phyloP scores from a whole-genome alignment of 2,113 vertebrate species.

The Lepisosteus oculatus region DNA sequence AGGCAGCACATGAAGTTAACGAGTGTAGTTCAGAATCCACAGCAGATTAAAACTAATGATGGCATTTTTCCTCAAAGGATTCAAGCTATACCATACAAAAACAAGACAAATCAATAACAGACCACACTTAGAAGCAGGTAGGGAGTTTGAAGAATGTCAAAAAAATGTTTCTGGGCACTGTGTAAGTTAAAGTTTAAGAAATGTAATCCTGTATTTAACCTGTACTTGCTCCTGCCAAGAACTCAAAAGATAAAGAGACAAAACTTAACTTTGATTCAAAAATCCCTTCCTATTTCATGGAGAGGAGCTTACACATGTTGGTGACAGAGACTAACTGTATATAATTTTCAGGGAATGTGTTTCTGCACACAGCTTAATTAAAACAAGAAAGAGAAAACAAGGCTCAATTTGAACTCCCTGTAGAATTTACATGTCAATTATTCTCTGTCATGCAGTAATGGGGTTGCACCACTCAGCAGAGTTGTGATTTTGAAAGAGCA shows the following conservation, averaged over 20 bases:
- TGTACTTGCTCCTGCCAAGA: background rate
- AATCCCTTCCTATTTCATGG: background rate
- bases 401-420: background rate
- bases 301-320: background rate
- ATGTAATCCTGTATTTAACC: constrained; percentile 1
- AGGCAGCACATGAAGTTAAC: too few species aligned
- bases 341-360: background rate
- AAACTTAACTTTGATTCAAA: background rate
- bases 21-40: too few species aligned
- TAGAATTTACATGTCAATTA: background rate
- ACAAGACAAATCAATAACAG: too few species aligned
- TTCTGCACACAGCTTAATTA: background rate
- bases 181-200: too few species aligned
- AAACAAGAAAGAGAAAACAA: background rate
- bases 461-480: background rate
- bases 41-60: too few species aligned
- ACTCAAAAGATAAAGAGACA: background rate
- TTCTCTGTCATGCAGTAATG: background rate
- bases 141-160: too few species aligned
- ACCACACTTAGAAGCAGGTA: too few species aligned
- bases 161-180: too few species aligned
- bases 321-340: too few species aligned
- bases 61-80: too few species aligned
- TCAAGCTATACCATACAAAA: too few species aligned
- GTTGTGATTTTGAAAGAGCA: background rate